Evolutionary conservation across 2,888 invertebrate species (phyloP).

Genomic region (Drosophila picticornis): DNA sequence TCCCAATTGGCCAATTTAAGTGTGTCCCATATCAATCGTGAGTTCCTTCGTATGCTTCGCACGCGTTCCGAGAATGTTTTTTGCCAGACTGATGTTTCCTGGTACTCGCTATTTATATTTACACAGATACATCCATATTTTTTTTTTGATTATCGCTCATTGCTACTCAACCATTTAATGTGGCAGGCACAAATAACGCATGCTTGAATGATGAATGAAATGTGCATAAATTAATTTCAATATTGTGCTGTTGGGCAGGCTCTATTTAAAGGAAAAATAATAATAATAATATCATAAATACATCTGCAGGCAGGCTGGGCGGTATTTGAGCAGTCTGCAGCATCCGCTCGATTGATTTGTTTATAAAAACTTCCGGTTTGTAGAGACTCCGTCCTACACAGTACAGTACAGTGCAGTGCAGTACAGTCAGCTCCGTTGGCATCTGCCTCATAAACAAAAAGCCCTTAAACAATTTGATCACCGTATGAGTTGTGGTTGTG

Average conservation of each 20-base stretch:
- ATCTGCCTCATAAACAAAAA: conserved; percentile 54
- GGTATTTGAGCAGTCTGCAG: conserved; percentile 7
- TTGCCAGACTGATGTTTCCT: conserved; percentile 23
- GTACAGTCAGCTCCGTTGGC: conserved; percentile 32
- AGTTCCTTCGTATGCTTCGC: conserved; percentile 3
- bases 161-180: conserved; percentile 27
- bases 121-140: not conserved
- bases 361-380: conserved; percentile 74
- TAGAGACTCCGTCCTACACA: conserved; percentile 10
- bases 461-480: conserved; percentile 55
- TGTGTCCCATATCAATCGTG: conserved; percentile 29
- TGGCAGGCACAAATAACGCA: conserved; percentile 21
- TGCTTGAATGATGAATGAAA: conserved; percentile 41
- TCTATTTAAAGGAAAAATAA: conserved; percentile 19
- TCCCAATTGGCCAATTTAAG: not conserved
- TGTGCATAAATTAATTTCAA: conserved; percentile 46
- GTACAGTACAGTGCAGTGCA: conserved; percentile 8
- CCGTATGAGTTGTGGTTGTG: conserved; percentile 19
- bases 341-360: conserved; percentile 74
- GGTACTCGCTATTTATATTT: conserved; percentile 18
- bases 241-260: conserved; percentile 29
- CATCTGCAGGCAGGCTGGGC: conserved; percentile 5
- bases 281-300: conserved; percentile 43
- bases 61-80: not conserved
- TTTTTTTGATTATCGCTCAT: conserved; percentile 27